Base-by-base conservation (phyloP, 2,888 invertebrate genomes). In the Mythimna vitellina region DNA sequence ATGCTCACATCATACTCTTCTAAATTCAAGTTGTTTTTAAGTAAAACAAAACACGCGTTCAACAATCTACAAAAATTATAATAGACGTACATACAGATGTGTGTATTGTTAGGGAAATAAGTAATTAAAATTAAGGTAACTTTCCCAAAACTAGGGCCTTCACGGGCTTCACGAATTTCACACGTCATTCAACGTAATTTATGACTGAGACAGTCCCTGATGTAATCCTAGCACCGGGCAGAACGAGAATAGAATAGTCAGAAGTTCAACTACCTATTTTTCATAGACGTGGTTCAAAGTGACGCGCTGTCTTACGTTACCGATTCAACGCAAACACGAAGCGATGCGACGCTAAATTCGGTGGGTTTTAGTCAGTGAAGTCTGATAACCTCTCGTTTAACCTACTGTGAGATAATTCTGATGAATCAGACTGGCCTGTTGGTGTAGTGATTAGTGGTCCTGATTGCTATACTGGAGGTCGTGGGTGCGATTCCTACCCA, bases 131-230 rank as follows among this genome's bases (percentile, higher is more conserved):
- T 53, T 76, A 77, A n/a, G 8, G 46, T 38, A 56, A 64, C 60
- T 71, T 51, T 32, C 56, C 46, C 51, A 29, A 65, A 73, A 70
- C 54, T 73, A 71, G 63, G 65, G 57, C 67, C 74, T 20, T 46
- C 56, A 73, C 57, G 38, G 38, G 51, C 65, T 20, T 58, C 56
- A 76, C 66, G 29, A 76, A 65, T 64, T 80, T 73, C 69, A 81
- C 63, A 67, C 38, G 71, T 67, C 81, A 61, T 72, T 70, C 72
- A 78, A 70, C 62, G 65, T 79, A 73, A 81, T 81, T 83, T 79
- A 83, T 70, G 68, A 70, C 61, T 54, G 20, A 46, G 60, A 62
- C 68, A 60, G 65, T 73, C 81, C 79, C 76, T 67, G 49, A 73
- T 68, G 76, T 83, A 83, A 83, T 81, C 71, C 73, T 68, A 61